Percentiles rank a stretch among this genome's conserved stretches.
Conservation (phyloP, 2,888 invertebrate genomes). For the Brachylomia viminalis region DNA sequence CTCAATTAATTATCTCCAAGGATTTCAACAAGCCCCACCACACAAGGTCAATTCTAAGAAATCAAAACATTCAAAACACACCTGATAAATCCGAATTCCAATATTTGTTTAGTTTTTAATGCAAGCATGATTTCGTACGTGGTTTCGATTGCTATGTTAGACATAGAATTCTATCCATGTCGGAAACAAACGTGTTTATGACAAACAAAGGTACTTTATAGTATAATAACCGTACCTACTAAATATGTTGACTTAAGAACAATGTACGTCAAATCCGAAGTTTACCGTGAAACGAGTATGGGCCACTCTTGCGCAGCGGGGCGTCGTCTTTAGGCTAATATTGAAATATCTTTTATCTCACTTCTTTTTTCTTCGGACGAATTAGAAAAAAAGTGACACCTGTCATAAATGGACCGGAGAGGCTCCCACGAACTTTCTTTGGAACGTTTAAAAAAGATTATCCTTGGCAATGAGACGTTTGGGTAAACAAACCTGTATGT, state of each 20-base stretch:
- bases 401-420: constrained; percentile 78
- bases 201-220: constrained; percentile 49
- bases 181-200: constrained; percentile 43
- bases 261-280: constrained; percentile 72
- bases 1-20: constrained; percentile 55
- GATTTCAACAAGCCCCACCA: constrained; percentile 43
- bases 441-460: constrained; percentile 71
- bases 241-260: constrained; percentile 70
- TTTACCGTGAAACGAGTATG: constrained; percentile 71
- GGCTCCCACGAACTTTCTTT: constrained; percentile 77
- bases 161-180: constrained; percentile 28
- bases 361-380: constrained; percentile 72
- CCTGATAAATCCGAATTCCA: constrained; percentile 38
- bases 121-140: constrained; percentile 52
- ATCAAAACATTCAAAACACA: constrained; percentile 57
- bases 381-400: constrained; percentile 82
- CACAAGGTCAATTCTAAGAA: constrained; percentile 59
- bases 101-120: constrained; percentile 58
- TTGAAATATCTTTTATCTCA: constrained; percentile 84
- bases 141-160: constrained; percentile 40
- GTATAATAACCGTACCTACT: constrained; percentile 69
- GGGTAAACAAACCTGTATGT: constrained; percentile 76
- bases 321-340: constrained; percentile 78
- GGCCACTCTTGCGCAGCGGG: constrained; percentile 78
- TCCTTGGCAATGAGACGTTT: constrained; percentile 73